These are phyloP conservation scores for Xerus inauris DNA, from an alignment of 2,113 vertebrate species.

Conservation along the genomic window DNA sequence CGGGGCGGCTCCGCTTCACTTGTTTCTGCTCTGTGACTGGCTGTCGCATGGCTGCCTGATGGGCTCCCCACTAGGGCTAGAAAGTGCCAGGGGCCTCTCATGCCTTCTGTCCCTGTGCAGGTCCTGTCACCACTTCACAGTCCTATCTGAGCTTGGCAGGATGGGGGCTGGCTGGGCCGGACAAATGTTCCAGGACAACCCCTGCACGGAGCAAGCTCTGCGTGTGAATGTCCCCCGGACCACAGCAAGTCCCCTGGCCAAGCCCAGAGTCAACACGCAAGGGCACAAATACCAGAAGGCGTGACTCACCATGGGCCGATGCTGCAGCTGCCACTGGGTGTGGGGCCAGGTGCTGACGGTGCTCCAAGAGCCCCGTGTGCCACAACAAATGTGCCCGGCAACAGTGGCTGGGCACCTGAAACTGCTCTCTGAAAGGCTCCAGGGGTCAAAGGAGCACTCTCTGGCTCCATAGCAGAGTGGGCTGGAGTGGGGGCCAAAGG, in stretches of 20 bases:
- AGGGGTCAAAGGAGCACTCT: not conserved
- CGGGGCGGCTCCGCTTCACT: not conserved
- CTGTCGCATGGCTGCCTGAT: accelerated
- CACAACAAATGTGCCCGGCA: not conserved
- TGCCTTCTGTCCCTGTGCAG: not conserved
- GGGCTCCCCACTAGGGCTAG: accelerated
- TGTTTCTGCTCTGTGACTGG: too few species aligned
- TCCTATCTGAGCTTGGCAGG: not conserved
- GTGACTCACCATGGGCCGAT: accelerated
- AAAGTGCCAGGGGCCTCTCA: accelerated
- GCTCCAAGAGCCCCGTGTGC: not conserved
- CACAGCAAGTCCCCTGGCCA: not conserved
- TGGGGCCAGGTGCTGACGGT: too few species aligned
- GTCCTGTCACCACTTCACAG: not conserved
- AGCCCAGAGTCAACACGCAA: not conserved
- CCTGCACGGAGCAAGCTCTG: not conserved
- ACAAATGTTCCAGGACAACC: too few species aligned
- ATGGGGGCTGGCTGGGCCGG: not conserved
- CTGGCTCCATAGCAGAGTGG: not conserved
- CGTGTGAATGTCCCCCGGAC: not conserved
- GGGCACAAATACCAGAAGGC: not conserved
- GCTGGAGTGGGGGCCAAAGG: too few species aligned
- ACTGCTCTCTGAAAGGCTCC: not conserved
- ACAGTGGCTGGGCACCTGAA: not conserved
- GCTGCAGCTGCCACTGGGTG: too few species aligned